Base-by-base conservation (phyloP, 2,888 invertebrate genomes). In the Rhodophaea formosa region DNA sequence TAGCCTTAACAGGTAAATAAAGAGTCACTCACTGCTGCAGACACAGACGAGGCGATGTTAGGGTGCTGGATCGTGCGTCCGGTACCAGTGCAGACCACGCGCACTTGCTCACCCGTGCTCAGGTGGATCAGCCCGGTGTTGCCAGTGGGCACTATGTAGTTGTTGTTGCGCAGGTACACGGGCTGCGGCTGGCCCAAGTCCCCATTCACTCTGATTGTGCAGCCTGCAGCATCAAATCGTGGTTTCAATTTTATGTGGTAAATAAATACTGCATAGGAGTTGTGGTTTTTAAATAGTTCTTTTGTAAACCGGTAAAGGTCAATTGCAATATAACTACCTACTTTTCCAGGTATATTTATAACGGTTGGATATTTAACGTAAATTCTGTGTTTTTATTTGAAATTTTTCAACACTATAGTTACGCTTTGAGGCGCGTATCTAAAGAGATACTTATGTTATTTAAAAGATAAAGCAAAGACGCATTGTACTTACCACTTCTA, bases 151-250 rank as follows among this genome's bases (percentile, higher is more conserved):
- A 65, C 59, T 7, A 82, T 29, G 61, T 82, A 88, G 56, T 79
- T 76, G 0, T 84, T 79, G 0, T 86, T 82, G 47, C 76, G 81
- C 1, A 94, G 71, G 66, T 93, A 90, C 5, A 95, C 83, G 0
- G 94, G 94, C 71, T 94, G 94, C 0, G 93, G 93, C 59, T 91
- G 89, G 0, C 85, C 86, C 1, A 93, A 79, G 66, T 93, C 92
- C 12, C 91, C 88, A 51, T 88, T 84, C 1, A 88, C 77, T 49
- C 84, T 83, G 55, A 93, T 73, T 5, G 75, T 70, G 67, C 93
- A 93, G 23, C 84, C 88, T 86, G 59, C 8, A 56, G 42, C 1
- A 0, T 2, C 3, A 17, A 17, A 23, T 16, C 7, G 0, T 15
- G 8, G n/a, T 44, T n/a, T 44, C 15, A 14, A 14, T 39, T n/a